Percentiles rank a stretch among this genome's conserved stretches.
phyloP scores from a whole-genome alignment of 2,888 invertebrate species.

The Dryomyza anilis region DNA sequence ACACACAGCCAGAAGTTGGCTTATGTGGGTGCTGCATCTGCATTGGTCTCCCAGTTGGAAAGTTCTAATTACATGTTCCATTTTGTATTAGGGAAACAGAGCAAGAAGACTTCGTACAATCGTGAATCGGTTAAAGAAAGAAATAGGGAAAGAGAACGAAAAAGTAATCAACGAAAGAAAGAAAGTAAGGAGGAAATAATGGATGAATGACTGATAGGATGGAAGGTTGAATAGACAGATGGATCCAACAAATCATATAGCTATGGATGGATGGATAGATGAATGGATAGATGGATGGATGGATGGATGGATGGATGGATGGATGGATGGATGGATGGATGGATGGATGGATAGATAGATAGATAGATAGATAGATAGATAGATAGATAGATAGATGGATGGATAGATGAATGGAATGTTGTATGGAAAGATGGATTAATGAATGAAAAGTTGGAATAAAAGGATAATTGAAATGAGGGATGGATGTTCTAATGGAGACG shows the following conservation, averaged over 20 bases:
- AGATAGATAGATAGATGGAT: not conserved
- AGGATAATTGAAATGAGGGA: too few species aligned
- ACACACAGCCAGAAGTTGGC: too few species aligned
- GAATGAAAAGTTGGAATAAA: too few species aligned
- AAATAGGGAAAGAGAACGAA: not conserved
- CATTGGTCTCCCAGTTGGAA: too few species aligned
- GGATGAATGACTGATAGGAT: not conserved
- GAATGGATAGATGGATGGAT: not conserved
- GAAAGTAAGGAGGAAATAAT: not conserved
- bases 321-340: not conserved
- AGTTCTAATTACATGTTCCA: too few species aligned
- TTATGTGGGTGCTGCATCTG: too few species aligned
- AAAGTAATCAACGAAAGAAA: not conserved
- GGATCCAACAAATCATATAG: too few species aligned
- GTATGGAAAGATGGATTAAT: slow-evolving; percentile 3
- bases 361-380: not conserved
- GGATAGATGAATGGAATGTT: too few species aligned
- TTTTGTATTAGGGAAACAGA: too few species aligned
- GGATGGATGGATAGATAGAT: not conserved
- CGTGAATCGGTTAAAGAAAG: too few species aligned
- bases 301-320: not conserved
- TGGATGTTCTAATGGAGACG: too few species aligned
- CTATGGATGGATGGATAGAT: not conserved
- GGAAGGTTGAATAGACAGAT: not conserved
- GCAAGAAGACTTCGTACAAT: too few species aligned